These are phyloP conservation scores for Argyrosomus regius DNA, from an alignment of 2,797 vertebrate genomes.

Conservation along the genomic window DNA sequence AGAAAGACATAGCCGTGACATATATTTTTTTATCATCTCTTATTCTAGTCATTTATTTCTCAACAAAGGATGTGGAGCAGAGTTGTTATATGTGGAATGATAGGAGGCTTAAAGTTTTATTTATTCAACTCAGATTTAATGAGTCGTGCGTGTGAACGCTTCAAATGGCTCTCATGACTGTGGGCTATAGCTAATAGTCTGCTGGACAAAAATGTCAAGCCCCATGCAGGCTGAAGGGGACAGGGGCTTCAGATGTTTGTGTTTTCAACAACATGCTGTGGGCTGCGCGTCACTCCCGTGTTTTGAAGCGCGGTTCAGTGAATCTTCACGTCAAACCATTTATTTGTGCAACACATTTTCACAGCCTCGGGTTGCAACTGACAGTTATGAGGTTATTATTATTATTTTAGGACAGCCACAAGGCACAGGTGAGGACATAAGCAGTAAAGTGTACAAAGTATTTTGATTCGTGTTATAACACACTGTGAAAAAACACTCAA, in stretches of 20 bases:
- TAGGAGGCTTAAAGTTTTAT: not conserved
- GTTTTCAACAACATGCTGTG: conserved; percentile 79
- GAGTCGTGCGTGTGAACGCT: not conserved
- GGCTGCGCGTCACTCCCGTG: conserved; percentile 79
- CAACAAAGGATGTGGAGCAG: not conserved
- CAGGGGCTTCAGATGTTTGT: conserved; percentile 71
- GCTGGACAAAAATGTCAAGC: conserved; percentile 37
- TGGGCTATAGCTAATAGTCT: not conserved
- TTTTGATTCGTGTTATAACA: too few relatives aligned
- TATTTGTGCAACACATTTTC: conserved; percentile 83
- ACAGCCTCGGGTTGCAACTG: conserved; percentile 56
- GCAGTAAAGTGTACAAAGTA: too few relatives aligned
- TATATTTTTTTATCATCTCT: not conserved
- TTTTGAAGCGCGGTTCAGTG: conserved; percentile 81
- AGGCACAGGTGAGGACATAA: conserved; percentile 28
- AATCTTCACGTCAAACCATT: conserved; percentile 65
- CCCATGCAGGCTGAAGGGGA: conserved; percentile 31
- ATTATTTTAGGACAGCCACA: conserved; percentile 40
- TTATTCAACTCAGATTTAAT: not conserved
- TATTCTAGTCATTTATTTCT: not conserved
- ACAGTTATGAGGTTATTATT: conserved; percentile 16
- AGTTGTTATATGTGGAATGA: too few relatives aligned
- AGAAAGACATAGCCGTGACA: not conserved
- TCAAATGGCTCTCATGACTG: not conserved
- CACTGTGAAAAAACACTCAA: too few relatives aligned